phyloP scores from a whole-genome alignment of 1,140 invertebrate genomes.

The Apolygus lucorum region DNA sequence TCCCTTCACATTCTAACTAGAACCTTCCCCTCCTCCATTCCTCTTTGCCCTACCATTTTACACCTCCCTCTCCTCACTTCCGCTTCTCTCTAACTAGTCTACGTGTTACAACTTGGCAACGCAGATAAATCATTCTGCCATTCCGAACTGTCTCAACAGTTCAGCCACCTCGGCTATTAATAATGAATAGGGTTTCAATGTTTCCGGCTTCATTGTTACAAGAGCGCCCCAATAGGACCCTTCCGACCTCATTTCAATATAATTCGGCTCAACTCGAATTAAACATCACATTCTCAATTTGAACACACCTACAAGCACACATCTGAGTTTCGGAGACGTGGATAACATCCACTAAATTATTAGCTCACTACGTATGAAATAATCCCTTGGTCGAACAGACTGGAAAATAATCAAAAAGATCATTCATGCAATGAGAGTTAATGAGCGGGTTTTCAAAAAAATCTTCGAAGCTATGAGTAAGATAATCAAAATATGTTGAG shows the following conservation, averaged over 20 bases:
- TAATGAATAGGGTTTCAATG: slow-evolving; percentile 13
- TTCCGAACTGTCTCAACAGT: slow-evolving; percentile 15
- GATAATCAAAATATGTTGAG: too few species aligned
- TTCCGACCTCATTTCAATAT: slow-evolving; percentile 9
- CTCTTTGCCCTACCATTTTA: neutral
- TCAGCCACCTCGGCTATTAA: slow-evolving; percentile 16
- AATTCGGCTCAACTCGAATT: neutral
- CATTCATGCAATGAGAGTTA: too few species aligned
- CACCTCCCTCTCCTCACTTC: neutral
- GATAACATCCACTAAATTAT: too few species aligned
- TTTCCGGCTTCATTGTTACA: slow-evolving; percentile 12
- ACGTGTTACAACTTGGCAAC: slow-evolving; percentile 10
- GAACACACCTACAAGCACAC: neutral
- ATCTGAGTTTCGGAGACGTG: too few species aligned
- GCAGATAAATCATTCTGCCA: slow-evolving; percentile 15
- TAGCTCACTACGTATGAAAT: too few species aligned
- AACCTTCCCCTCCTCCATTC: neutral
- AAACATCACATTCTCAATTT: neutral
- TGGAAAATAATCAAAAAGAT: too few species aligned
- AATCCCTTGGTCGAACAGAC: too few species aligned
- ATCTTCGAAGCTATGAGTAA: too few species aligned
- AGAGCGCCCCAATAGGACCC: neutral
- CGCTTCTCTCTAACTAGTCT: slow-evolving; percentile 1
- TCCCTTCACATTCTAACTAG: slow-evolving; percentile 1
- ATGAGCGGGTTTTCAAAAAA: too few species aligned